These are phyloP conservation scores for Hyppa rectilinea DNA, from an alignment of 2,888 invertebrate genomes.

Conservation along the genomic window DNA sequence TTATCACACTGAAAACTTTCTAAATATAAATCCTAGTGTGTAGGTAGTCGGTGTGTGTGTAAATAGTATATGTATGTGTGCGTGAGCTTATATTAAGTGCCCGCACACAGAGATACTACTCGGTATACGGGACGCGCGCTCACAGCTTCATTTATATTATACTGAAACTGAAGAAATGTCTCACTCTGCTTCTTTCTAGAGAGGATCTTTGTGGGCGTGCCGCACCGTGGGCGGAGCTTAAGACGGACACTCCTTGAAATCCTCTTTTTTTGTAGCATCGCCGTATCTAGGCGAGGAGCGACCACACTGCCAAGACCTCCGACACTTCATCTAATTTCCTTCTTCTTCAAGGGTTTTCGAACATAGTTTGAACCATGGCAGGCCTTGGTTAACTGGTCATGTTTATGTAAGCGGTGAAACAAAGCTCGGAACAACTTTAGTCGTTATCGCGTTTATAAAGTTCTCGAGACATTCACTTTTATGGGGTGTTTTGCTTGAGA, in stretches of 20 bases:
- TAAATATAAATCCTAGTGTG: conserved; percentile 44
- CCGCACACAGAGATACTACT: conserved; percentile 56
- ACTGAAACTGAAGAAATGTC: conserved; percentile 84
- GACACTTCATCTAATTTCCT: conserved; percentile 69
- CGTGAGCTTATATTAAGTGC: conserved; percentile 48
- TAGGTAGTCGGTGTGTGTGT: conserved; percentile 31
- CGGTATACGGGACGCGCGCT: conserved; percentile 63
- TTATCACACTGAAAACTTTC: conserved; percentile 50
- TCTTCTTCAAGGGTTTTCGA: conserved; percentile 45
- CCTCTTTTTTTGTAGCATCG: conserved; percentile 88
- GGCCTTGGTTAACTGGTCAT: conserved; percentile 75
- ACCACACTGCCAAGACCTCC: conserved; percentile 80
- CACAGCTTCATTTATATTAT: conserved; percentile 78
- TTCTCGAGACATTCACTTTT: conserved; percentile 89
- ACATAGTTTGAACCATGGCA: conserved; percentile 58
- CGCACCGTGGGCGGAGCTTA: conserved; percentile 83
- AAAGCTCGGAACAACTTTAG: conserved; percentile 88
- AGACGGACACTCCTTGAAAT: conserved; percentile 89
- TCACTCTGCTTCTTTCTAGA: conserved; percentile 78
- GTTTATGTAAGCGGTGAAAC: conserved; percentile 88
- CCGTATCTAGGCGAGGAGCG: conserved; percentile 84
- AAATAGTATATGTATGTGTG: conserved; percentile 40
- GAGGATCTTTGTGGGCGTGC: conserved; percentile 86
- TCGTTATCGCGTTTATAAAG: conserved; percentile 91
- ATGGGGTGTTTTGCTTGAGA: conserved; percentile 90